phyloP scores from a whole-genome alignment of 2,113 vertebrate genomes.

The Pelusios castaneus region DNA sequence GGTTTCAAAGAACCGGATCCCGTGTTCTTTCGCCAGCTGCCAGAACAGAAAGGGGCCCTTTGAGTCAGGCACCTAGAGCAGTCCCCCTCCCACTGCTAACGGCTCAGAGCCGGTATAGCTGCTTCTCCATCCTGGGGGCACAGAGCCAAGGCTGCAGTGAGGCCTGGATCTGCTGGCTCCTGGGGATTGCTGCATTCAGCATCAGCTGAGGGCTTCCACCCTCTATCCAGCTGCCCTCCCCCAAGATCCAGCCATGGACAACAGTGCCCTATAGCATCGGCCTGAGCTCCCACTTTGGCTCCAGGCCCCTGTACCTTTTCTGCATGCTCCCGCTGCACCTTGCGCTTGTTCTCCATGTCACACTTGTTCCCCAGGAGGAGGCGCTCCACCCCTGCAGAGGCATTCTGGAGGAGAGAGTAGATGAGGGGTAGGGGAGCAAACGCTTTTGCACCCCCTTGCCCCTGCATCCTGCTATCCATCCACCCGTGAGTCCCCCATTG shows the following conservation, averaged over 20 bases:
- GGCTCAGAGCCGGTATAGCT: background rate
- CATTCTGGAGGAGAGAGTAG: slow-evolving; percentile 80
- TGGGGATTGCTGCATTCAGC: background rate
- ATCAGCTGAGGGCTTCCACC: background rate
- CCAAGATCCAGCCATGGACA: background rate
- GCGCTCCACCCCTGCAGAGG: slow-evolving; percentile 87
- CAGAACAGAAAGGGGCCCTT: background rate
- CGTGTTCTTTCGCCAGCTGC: slow-evolving; percentile 90
- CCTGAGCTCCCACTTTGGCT: no score
- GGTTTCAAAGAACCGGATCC: slow-evolving; percentile 94
- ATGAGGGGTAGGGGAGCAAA: background rate
- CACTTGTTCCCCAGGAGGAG: slow-evolving; percentile 95
- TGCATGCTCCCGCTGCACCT: slow-evolving; percentile 86
- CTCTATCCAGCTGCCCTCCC: background rate
- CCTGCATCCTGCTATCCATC: background rate
- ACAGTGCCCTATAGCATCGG: no score
- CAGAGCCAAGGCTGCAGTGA: background rate
- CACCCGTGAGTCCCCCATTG: background rate
- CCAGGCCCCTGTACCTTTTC: slow-evolving; percentile 80
- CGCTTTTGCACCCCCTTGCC: background rate
- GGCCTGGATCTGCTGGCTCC: background rate
- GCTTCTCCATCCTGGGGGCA: background rate
- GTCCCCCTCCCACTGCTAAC: no score
- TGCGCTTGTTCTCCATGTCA: slow-evolving; percentile 90
- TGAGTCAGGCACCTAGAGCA: rapidly evolving